These are phyloP conservation scores for Allochrocebus solatus DNA, from an alignment of 2,797 vertebrate genomes.

Conservation along the genomic window DNA sequence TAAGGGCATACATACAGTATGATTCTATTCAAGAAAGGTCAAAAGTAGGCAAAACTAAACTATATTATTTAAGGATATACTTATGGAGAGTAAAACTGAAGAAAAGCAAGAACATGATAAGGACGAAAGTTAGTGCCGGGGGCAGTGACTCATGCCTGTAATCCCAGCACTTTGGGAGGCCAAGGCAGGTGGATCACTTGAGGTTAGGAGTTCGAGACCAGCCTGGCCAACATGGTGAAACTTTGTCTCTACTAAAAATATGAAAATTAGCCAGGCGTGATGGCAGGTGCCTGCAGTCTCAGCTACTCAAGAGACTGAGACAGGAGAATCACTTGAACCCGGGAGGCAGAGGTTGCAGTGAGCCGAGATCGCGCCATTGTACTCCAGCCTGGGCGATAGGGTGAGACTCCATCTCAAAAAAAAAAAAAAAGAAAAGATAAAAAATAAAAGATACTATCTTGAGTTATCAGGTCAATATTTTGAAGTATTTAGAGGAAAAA, in stretches of 20 bases:
- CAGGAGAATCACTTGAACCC: not conserved
- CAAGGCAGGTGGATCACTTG: fast-evolving
- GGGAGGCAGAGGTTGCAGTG: not conserved
- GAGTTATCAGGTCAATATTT: not conserved
- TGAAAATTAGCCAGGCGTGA: not conserved
- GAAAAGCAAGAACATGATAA: not conserved
- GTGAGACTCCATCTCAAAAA: not conserved
- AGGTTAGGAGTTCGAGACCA: not conserved
- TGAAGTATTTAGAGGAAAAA: slow-evolving; percentile 26
- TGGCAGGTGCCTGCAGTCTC: not conserved
- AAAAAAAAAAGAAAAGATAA: not conserved
- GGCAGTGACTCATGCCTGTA: not conserved
- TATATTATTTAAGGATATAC: not conserved
- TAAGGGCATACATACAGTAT: not conserved
- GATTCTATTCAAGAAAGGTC: not conserved
- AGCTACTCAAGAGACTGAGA: not conserved
- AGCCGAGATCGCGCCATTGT: not conserved
- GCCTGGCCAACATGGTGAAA: not conserved
- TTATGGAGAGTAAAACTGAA: not conserved
- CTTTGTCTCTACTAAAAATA: not conserved
- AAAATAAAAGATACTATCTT: not conserved
- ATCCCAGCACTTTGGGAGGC: not conserved
- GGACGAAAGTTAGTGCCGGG: not conserved
- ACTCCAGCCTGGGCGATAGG: not conserved
- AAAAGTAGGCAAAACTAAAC: not conserved